Conservation (phyloP, 2,113 vertebrate genomes). For the Mesocricetus auratus region DNA sequence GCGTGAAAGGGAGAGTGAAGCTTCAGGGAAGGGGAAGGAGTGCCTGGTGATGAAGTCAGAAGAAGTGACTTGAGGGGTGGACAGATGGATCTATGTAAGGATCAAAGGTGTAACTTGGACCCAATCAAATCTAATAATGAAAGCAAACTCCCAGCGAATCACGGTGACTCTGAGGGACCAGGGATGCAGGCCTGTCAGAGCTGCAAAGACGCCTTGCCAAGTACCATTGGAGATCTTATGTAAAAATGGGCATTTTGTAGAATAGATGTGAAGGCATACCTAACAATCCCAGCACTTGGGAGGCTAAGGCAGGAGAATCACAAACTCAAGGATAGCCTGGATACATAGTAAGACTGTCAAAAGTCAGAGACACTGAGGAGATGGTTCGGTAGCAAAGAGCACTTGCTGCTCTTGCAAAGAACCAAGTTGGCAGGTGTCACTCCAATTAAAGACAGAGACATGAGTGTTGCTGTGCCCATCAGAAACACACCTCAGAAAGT, state of each 20-base stretch:
- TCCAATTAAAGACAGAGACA: background rate
- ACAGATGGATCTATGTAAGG: background rate
- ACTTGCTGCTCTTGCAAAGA: background rate
- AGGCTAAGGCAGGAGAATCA: background rate
- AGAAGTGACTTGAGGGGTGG: background rate
- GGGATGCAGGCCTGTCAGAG: background rate
- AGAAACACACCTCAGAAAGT: conserved; percentile 6
- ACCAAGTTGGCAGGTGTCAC: background rate
- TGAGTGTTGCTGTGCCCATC: background rate
- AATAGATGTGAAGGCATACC: background rate
- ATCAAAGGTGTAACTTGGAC: background rate
- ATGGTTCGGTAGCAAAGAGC: background rate
- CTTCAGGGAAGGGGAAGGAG: background rate
- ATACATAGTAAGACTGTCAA: background rate
- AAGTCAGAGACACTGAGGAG: background rate
- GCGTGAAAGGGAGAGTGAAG: background rate
- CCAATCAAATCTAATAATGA: conserved; percentile 11
- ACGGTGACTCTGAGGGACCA: background rate
- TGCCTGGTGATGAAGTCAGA: background rate
- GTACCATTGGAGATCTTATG: background rate
- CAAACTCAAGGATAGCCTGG: background rate
- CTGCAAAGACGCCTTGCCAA: background rate
- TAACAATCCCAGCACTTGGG: background rate
- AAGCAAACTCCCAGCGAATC: background rate
- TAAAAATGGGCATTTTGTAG: background rate